These are phyloP conservation scores for Oostethus manadensis DNA, from an alignment of 2,113 vertebrate species.

Conservation along the genomic window DNA sequence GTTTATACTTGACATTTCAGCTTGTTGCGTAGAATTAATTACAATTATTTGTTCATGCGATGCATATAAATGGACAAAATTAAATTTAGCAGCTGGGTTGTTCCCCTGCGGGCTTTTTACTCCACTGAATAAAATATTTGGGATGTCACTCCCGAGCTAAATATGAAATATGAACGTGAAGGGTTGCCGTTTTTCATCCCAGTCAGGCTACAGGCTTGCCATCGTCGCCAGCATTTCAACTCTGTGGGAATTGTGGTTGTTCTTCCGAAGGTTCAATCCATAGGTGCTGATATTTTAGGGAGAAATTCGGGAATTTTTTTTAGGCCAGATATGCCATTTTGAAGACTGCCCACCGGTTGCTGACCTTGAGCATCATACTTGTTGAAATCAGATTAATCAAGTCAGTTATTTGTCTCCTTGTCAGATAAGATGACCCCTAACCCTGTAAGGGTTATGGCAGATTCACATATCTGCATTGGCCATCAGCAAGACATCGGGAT, in stretches of 20 bases:
- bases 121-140: conserved; percentile 16
- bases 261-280: conserved; percentile 35
- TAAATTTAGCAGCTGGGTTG: conserved; percentile 22
- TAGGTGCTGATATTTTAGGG: conserved; percentile 34
- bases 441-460: conserved; percentile 5
- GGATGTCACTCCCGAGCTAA: conserved; percentile 23
- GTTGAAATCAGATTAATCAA: conserved; percentile 15
- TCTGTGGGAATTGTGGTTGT: conserved; percentile 36
- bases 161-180: conserved; percentile 11
- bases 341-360: conserved; percentile 1
- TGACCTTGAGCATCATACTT: conserved; percentile 1
- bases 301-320: conserved; percentile 24
- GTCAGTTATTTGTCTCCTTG: not conserved
- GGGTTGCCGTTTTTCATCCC: conserved; percentile 3
- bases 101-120: conserved; percentile 33
- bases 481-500: conserved; percentile 20
- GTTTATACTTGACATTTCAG: conserved; percentile 47
- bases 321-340: conserved; percentile 22
- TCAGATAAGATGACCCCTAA: not conserved
- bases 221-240: conserved; percentile 24
- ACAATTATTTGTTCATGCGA: not conserved
- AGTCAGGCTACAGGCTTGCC: conserved; percentile 10
- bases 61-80: conserved; percentile 9
- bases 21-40: conserved; percentile 12
- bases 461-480: conserved; percentile 20